Evolutionary conservation across 2,797 vertebrate genomes (phyloP), one percentile per base, ranked within the genome.

Genomic region (Rhabdomys pumilio): DNA sequence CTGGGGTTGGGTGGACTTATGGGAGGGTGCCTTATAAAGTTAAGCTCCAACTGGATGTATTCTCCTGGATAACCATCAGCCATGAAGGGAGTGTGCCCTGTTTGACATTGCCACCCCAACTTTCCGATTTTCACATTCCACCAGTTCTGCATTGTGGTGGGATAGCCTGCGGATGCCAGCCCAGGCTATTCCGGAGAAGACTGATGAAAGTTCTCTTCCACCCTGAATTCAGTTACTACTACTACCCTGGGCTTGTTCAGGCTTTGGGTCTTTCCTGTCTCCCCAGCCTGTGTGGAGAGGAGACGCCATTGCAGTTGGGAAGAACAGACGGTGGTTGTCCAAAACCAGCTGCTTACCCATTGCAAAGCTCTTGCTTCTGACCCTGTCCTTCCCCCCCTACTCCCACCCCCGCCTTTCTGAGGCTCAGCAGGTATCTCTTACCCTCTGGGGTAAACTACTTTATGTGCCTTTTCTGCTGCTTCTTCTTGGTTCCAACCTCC

Each of bases 51-150:
- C 19, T 0, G 3, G 57, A 19, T 9, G 12, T 10, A 6, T 4
- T 15, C 41, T 31, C 19, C 1, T 0, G 12, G 61, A 4, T 26
- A 2, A 31, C 15, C 24, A 0, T 31, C 63, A 1, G 1, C 59
- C 10, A 0, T 5, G 0, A 6, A 2, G 82, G 82, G 4, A 0
- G 4, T 11, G 26, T 6, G 22, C 65, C 86, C 59, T 17, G 8
- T 1, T n/a, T 47, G 11, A 1, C 77, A 29, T 12, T 15, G 1
- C 31, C 22, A 0, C 53, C 24, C 12, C 10, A 13, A 1, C 19
- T 10, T 29, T 59, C 6, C 6, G 7, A 0, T 19, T 13, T 34
- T 59, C 47, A 7, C 19, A 0, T 1, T 2, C 3, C 1, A 4
- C 20, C 67, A 2, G 31, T 13, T 38, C 57, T 19, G 14, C 3